phyloP scores from a whole-genome alignment of 2,797 vertebrate species.

The Megalops cyprinoides region DNA sequence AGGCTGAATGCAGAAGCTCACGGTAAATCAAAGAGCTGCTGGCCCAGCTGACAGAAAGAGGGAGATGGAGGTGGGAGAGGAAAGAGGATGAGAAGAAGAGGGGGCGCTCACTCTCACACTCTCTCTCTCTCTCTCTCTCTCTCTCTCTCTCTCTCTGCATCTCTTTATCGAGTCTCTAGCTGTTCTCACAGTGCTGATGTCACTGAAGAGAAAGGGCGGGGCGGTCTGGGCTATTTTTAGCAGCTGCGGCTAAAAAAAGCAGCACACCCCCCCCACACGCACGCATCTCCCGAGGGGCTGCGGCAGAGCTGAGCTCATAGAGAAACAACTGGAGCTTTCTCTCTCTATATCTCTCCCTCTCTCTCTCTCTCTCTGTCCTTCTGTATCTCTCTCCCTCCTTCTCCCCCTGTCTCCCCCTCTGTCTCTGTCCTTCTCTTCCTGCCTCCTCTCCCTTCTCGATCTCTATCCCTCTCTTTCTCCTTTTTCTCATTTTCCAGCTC shows the following conservation, averaged over 20 bases:
- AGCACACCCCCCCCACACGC: neutral
- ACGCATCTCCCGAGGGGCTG: neutral
- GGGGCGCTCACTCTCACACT: no score
- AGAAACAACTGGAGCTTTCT: neutral
- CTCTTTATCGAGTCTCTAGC: neutral
- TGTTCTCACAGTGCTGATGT: neutral
- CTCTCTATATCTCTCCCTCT: neutral
- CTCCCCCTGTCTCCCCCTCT: neutral
- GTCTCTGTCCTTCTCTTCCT: neutral
- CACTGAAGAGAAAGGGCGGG: neutral
- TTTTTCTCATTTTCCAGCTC: neutral
- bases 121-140: no score
- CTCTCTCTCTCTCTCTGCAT: neutral
- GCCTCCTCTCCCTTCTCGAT: neutral
- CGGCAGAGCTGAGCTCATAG: constrained; percentile 10
- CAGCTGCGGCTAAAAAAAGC: constrained; percentile 6
- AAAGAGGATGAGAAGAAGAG: neutral
- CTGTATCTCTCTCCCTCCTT: neutral
- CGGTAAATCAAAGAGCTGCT: neutral
- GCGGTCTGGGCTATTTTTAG: constrained; percentile 10
- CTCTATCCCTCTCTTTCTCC: neutral
- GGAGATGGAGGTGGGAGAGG: neutral
- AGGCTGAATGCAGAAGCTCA: neutral
- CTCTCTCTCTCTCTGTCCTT: neutral
- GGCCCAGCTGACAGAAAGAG: neutral